Evolutionary conservation across 2,797 vertebrate species (phyloP).

Genomic region (Coranthus polyacanthus): DNA sequence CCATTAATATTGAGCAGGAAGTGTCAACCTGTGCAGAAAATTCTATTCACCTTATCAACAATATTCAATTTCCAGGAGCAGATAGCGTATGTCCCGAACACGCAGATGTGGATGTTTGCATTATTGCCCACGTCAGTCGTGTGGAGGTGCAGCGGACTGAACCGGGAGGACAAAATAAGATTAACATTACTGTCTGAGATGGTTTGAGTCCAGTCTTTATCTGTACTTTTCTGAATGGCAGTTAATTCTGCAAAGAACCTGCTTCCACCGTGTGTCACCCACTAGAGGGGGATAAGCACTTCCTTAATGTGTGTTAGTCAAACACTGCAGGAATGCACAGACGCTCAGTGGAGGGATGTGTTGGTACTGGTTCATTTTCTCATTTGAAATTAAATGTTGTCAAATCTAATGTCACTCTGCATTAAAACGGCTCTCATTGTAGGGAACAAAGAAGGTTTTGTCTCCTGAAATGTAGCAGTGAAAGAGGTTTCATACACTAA

Average conservation of each 20-base stretch:
- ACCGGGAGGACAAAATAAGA: neutral
- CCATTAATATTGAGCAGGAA: conserved; percentile 34
- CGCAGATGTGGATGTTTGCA: conserved; percentile 40
- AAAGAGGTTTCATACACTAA: no score
- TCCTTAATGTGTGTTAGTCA: conserved; percentile 60
- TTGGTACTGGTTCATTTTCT: neutral
- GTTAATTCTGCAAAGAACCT: conserved; percentile 33
- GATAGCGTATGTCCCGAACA: conserved; percentile 32
- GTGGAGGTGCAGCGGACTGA: neutral
- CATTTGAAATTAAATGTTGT: neutral
- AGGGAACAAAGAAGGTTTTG: no score
- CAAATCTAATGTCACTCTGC: neutral
- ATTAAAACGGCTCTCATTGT: neutral
- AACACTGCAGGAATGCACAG: conserved; percentile 23
- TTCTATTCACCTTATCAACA: conserved; percentile 59
- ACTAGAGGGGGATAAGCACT: conserved; percentile 81
- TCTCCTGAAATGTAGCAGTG: no score
- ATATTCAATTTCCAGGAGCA: conserved; percentile 37
- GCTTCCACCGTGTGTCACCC: conserved; percentile 61
- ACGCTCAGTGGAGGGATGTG: neutral
- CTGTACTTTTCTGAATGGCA: conserved; percentile 13
- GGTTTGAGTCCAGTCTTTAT: conserved; percentile 12
- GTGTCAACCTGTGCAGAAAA: conserved; percentile 23
- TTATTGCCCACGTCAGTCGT: conserved; percentile 26
- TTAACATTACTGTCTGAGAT: conserved; percentile 5